A percentile compares a stretch with the other conserved stretches of the same genome.
These are phyloP conservation scores for Larimichthys polyactis DNA, from an alignment of 2,113 vertebrate genomes.

Conservation along the genomic window DNA sequence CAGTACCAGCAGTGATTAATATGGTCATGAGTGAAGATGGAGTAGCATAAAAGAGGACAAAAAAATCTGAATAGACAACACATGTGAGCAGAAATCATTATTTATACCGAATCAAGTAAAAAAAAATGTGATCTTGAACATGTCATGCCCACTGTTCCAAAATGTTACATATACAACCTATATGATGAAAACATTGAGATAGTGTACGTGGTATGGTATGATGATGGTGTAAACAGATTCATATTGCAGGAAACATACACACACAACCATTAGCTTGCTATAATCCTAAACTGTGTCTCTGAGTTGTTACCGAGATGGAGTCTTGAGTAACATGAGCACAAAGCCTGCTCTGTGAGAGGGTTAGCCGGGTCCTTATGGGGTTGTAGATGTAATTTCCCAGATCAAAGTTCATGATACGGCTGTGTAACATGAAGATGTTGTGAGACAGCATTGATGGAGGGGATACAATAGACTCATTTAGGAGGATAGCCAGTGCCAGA, in stretches of 20 bases:
- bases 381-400: conserved; percentile 72
- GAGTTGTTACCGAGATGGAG: conserved; percentile 43
- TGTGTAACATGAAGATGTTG: conserved; percentile 74
- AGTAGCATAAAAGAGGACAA: neutral
- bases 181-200: neutral
- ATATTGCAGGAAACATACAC: conserved; percentile 8
- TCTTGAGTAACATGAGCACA: conserved; percentile 65
- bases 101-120: neutral
- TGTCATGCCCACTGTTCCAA: neutral
- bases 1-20: neutral
- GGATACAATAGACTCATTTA: conserved; percentile 75
- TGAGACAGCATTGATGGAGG: conserved; percentile 53
- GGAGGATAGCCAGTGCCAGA: conserved; percentile 4
- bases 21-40: neutral
- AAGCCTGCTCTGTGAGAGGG: conserved; percentile 64
- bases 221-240: conserved; percentile 23
- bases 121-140: neutral
- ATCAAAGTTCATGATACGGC: conserved; percentile 67
- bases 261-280: conserved; percentile 42
- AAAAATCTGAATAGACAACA: neutral
- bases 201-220: neutral
- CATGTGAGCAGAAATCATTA: neutral
- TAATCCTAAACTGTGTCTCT: conserved; percentile 44
- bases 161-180: neutral
- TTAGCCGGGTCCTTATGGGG: conserved; percentile 50